Conservation (phyloP, 2,113 vertebrate genomes). For the Synchiropus splendidus region DNA sequence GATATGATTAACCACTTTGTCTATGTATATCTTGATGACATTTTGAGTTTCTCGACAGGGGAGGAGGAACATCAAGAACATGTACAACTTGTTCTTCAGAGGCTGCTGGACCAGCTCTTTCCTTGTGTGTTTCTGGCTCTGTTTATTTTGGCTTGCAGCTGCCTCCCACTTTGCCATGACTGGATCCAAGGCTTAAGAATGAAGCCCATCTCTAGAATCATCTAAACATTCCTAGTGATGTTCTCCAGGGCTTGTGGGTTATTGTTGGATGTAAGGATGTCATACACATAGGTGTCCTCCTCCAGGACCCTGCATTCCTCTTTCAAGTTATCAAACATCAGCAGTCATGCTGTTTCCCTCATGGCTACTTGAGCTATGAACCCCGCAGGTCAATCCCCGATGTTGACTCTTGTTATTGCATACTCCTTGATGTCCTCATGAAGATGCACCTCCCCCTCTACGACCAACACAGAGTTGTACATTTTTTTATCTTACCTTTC, state of each 20-base stretch:
- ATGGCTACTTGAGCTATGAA: constrained; percentile 1
- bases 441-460: constrained; percentile 14
- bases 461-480: constrained; percentile 18
- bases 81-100: too few relatives aligned
- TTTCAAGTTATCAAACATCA: background rate
- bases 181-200: background rate
- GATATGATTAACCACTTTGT: too few relatives aligned
- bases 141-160: too few relatives aligned
- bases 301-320: background rate
- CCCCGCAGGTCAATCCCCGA: background rate
- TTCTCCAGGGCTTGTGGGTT: background rate
- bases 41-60: too few relatives aligned
- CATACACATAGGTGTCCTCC: background rate
- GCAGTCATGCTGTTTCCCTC: background rate
- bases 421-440: constrained; percentile 10
- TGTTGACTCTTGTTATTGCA: background rate
- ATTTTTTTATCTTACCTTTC: too few relatives aligned
- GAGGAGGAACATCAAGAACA: too few relatives aligned
- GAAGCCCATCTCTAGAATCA: background rate
- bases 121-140: too few relatives aligned
- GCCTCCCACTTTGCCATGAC: background rate
- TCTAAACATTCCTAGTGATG: background rate
- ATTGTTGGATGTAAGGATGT: background rate
- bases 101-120: too few relatives aligned
- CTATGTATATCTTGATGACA: too few relatives aligned